Base-by-base conservation (phyloP, 2,113 vertebrate species). In the Thamnaconus septentrionalis region DNA sequence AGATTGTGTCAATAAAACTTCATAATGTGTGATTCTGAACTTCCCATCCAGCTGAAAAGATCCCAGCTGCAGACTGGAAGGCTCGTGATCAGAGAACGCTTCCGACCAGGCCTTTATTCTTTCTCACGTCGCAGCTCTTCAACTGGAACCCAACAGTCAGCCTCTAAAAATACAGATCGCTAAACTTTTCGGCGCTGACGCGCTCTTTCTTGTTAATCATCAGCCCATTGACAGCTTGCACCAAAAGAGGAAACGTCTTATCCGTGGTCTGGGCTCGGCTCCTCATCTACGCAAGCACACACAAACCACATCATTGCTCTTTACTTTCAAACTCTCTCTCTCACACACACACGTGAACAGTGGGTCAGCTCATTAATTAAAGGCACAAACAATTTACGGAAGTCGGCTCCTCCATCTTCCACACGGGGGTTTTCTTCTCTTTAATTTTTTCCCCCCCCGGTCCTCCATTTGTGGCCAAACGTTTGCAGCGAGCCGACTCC, bases 331-430 rank as follows among this genome's bases (percentile, higher is more conserved):
- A 6, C 12, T 49, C 53, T 45, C 7, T 49, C 52, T 49, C 18
- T 50, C 31, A n/a, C 56, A 66, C 56, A 57, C 41, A 64, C 56
- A 50, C 41, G 48, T 18, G 44, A 41, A 51, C 12, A 71, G 52
- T 79, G 65, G 66, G 57, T 67, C 56, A 55, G 60, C 53, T 83
- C 86, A 85, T 90, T 87, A 85, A 91, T 92, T 89, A 82, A 83
- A 86, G 75, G 57, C 68, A 66, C 75, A 80, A 67, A 83, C 83
- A 82, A 79, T 88, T 86, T 87, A 86, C 47, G 6, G 68, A 82
- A 68, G 78, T 66, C 53, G 8, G 71, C 64, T 82, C 56, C 65
- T 72, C 18, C 64, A 50, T 71, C 53, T 82, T 71, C 61, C 47
- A 64, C 63, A 68, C 43, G 49, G 8, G n/a, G 54, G 42, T 58